Conservation (phyloP, 2,888 invertebrate species). For the Lordiphosa fenestrarum region DNA sequence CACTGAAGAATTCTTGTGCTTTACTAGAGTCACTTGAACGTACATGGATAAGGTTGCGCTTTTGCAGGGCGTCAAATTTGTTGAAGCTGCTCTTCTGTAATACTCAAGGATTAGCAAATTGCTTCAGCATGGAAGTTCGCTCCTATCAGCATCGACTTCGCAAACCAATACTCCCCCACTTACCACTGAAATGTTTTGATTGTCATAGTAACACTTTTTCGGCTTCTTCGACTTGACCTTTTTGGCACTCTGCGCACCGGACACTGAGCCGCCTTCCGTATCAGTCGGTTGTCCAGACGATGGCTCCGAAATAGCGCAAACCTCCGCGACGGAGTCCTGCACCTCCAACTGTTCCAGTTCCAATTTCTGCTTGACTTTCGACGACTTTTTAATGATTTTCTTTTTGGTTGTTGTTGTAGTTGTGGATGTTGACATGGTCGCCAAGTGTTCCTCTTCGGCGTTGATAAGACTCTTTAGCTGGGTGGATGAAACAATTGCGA, state of each 20-base stretch:
- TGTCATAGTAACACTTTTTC: constrained; percentile 83
- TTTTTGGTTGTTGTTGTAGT: constrained; percentile 20
- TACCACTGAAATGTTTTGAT: constrained; percentile 86
- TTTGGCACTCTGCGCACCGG: constrained; percentile 19
- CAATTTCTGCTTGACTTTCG: constrained; percentile 16
- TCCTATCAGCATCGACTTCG: no score
- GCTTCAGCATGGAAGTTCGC: background rate
- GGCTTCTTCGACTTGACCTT: constrained; percentile 85
- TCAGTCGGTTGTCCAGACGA: background rate
- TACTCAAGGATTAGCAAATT: constrained; percentile 31
- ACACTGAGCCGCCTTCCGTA: background rate
- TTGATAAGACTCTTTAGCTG: constrained; percentile 35
- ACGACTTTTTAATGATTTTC: constrained; percentile 15
- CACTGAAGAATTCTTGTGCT: constrained; percentile 86
- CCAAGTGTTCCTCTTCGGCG: constrained; percentile 58
- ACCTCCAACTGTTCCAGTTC: background rate
- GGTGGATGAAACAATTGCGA: background rate
- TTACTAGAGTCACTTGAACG: constrained; percentile 85
- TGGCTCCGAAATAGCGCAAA: background rate
- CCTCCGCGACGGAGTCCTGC: background rate
- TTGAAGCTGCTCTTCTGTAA: constrained; percentile 87
- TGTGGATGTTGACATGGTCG: constrained; percentile 27
- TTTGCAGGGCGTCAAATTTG: constrained; percentile 87
- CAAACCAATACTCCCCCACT: constrained; percentile 48
- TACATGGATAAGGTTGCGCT: constrained; percentile 84